Percentiles rank a stretch among this genome's conserved stretches.
These are phyloP conservation scores for Montipora capitata DNA, from an alignment of 92 coral and sea anemone species.

Conservation along the genomic window DNA sequence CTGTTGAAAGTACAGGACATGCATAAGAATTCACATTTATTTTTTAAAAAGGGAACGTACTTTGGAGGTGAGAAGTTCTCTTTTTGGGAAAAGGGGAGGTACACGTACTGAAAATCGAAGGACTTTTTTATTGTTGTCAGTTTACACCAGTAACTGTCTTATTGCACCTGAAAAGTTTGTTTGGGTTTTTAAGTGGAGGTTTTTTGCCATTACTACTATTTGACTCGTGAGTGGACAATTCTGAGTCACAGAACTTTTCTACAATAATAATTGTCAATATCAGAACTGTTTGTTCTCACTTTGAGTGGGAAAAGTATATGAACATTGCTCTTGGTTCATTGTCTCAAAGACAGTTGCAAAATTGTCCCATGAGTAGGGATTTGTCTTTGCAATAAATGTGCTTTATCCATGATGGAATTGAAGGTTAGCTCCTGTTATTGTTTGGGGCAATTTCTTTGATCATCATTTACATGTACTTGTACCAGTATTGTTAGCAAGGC, in stretches of 20 bases:
- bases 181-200: background rate
- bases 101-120: background rate
- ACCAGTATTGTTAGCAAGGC: slow-evolving; percentile 9
- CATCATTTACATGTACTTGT: background rate
- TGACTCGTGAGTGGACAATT: slow-evolving; percentile 23
- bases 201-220: no score
- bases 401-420: slow-evolving; percentile 36
- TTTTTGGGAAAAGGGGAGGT: background rate
- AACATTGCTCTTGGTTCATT: slow-evolving; percentile 33
- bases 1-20: no score
- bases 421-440: slow-evolving; percentile 50
- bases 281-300: slow-evolving; percentile 25
- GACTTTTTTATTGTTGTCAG: slow-evolving; percentile 17
- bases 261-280: background rate
- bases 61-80: no score
- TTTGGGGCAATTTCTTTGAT: slow-evolving; percentile 31
- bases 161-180: slow-evolving; percentile 18
- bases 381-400: slow-evolving; percentile 56
- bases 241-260: slow-evolving; percentile 32
- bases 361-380: slow-evolving; percentile 24
- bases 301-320: slow-evolving; percentile 29
- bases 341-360: slow-evolving; percentile 19
- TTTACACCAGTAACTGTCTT: slow-evolving; percentile 11
- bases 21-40: no score
- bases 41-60: no score